Evolutionary conservation across 2,888 invertebrate genomes (phyloP).

Genomic region (Punctoribates punctum): DNA sequence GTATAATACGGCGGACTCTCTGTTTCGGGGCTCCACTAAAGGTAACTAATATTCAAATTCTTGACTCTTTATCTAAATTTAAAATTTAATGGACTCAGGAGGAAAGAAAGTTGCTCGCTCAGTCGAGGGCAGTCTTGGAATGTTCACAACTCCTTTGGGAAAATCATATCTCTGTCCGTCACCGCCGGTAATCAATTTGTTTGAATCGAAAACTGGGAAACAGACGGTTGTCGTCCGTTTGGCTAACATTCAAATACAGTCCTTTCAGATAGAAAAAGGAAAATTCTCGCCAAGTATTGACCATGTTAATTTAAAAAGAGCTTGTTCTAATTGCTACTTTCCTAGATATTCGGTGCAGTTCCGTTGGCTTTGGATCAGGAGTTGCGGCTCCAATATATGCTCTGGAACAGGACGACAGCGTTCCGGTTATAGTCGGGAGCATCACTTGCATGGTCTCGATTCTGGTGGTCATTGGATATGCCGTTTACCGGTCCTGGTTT

Average conservation of each 20-base stretch:
- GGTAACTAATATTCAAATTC: slow-evolving; percentile 52
- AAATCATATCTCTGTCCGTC: slow-evolving; percentile 71
- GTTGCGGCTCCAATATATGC: slow-evolving; percentile 51
- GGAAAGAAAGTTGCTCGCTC: slow-evolving; percentile 41
- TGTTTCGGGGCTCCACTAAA: slow-evolving; percentile 57
- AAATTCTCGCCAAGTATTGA: slow-evolving; percentile 64
- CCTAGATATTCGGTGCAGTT: slow-evolving; percentile 46
- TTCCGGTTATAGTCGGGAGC: slow-evolving; percentile 76
- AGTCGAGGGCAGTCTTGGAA: slow-evolving; percentile 47
- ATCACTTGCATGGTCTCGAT: slow-evolving; percentile 76
- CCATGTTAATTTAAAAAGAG: too few relatives aligned
- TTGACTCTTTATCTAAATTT: too few relatives aligned
- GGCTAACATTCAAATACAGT: slow-evolving; percentile 71
- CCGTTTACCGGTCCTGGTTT: slow-evolving; percentile 77
- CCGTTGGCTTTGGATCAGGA: slow-evolving; percentile 52
- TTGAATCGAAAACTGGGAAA: slow-evolving; percentile 55
- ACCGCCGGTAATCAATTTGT: slow-evolving; percentile 57
- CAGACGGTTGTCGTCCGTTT: slow-evolving; percentile 63
- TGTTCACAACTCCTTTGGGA: slow-evolving; percentile 81
- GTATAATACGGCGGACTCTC: slow-evolving; percentile 63
- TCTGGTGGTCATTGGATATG: slow-evolving; percentile 76
- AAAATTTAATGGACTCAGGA: slow-evolving; percentile 21
- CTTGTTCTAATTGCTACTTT: too few relatives aligned
- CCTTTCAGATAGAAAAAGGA: slow-evolving; percentile 80
- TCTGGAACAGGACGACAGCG: slow-evolving; percentile 70